Evolutionary conservation across 92 coral and sea anemone species (phyloP).

Genomic region (Muricea muricata): DNA sequence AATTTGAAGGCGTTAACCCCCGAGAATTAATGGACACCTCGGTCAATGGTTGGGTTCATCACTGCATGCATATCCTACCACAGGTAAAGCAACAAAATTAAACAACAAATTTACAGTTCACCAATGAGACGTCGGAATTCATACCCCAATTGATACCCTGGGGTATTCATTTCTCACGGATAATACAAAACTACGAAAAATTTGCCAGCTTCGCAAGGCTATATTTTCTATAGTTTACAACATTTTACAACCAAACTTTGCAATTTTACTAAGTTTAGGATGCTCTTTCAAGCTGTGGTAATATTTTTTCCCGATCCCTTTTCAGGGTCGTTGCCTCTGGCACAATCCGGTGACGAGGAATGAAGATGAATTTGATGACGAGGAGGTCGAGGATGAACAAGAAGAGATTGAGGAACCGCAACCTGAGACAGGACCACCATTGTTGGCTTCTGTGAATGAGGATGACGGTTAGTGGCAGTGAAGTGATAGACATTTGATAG

Average conservation of each 20-base stretch:
- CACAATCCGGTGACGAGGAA: slow-evolving; percentile 89
- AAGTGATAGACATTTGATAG: no score
- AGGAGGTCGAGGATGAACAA: slow-evolving; percentile 91
- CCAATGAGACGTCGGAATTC: no score
- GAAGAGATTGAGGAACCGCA: slow-evolving; percentile 86
- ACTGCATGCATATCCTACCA: slow-evolving; percentile 87
- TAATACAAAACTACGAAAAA: no score
- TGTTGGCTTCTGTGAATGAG: slow-evolving; percentile 84
- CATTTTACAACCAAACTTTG: no score
- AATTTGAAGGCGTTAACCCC: slow-evolving; percentile 94
- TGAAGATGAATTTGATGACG: slow-evolving; percentile 98
- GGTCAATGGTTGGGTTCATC: slow-evolving; percentile 98
- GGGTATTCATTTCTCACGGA: no score
- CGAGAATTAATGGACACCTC: slow-evolving; percentile 94
- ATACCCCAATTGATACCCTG: no score
- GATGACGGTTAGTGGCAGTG: slow-evolving; percentile 70
- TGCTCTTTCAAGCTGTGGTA: no score
- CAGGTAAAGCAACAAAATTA: slow-evolving; percentile 58
- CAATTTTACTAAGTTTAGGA: no score
- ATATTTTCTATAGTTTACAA: no score
- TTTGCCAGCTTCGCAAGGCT: no score
- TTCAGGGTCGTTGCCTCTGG: slow-evolving; percentile 98
- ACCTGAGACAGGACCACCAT: slow-evolving; percentile 90
- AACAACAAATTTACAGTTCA: no score
- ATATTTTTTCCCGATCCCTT: no score